Evolutionary conservation across 2,888 invertebrate genomes (phyloP).

Genomic region (Cryptophagus acutangulus): DNA sequence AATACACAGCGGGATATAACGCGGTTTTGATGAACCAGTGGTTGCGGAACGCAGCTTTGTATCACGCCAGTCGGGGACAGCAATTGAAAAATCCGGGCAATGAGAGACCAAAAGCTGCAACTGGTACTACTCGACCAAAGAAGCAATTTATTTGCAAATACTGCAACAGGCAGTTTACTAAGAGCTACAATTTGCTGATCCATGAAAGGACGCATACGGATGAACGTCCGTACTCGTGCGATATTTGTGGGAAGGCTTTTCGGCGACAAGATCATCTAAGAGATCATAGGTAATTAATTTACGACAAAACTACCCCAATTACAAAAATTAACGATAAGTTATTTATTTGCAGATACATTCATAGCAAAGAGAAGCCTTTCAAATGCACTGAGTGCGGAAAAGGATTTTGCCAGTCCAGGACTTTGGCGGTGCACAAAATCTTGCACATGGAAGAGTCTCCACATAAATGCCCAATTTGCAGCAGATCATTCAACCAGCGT

Average conservation of each 20-base stretch:
- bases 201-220: constrained; percentile 97
- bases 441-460: constrained; percentile 91
- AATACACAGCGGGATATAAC: constrained; percentile 38
- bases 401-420: constrained; percentile 96
- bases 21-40: constrained; percentile 69
- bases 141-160: constrained; percentile 96
- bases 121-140: constrained; percentile 58
- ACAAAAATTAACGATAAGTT: constrained; percentile 4
- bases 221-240: constrained; percentile 93
- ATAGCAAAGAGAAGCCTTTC: constrained; percentile 97
- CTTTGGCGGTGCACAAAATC: constrained; percentile 92
- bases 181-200: constrained; percentile 95
- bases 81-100: constrained; percentile 14
- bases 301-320: not conserved
- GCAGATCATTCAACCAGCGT: constrained; percentile 85
- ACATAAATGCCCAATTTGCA: constrained; percentile 87
- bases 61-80: constrained; percentile 49
- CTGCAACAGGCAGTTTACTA: constrained; percentile 95
- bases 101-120: constrained; percentile 28
- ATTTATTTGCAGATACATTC: constrained; percentile 78
- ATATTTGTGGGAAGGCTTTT: constrained; percentile 94
- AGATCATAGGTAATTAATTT: constrained; percentile 67
- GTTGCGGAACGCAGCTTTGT: constrained; percentile 67
- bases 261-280: constrained; percentile 89
- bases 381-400: constrained; percentile 96